These are phyloP conservation scores for Perca fluviatilis DNA, from an alignment of 2,113 vertebrate species.

Conservation along the genomic window DNA sequence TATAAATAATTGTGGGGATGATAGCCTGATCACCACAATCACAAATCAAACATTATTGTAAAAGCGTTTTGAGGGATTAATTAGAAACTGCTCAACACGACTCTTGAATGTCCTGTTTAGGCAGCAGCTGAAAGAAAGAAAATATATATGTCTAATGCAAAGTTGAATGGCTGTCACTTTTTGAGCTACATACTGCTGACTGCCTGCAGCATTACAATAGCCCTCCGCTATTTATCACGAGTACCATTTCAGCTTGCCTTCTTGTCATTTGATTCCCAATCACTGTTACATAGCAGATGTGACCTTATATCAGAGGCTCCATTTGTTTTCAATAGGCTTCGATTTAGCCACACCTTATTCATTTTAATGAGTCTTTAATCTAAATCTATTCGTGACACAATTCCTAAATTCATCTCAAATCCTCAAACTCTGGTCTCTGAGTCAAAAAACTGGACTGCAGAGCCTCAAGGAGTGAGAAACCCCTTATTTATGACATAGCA, in stretches of 20 bases:
- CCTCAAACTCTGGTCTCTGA: not conserved
- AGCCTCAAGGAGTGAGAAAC: not conserved
- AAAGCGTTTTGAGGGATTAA: not conserved
- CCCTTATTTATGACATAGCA: too few species aligned
- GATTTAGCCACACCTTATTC: not conserved
- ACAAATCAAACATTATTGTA: not conserved
- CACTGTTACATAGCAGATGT: not conserved
- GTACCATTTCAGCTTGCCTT: not conserved
- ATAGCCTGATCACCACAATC: slow-evolving; percentile 16
- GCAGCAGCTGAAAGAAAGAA: slow-evolving; percentile 15
- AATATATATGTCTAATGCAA: not conserved
- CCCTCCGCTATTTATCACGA: not conserved
- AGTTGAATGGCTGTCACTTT: slow-evolving; percentile 5
- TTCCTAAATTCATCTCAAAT: not conserved
- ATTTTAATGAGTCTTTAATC: slow-evolving; percentile 9
- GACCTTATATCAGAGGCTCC: slow-evolving; percentile 4
- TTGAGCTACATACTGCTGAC: not conserved
- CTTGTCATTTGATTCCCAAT: not conserved
- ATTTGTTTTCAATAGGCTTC: not conserved
- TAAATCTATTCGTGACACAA: not conserved
- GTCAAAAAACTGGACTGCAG: not conserved
- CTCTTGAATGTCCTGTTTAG: not conserved
- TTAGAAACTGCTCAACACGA: slow-evolving; percentile 24
- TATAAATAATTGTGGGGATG: not conserved
- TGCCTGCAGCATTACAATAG: not conserved